phyloP scores from a whole-genome alignment of 2,797 vertebrate genomes.

The Propithecus deckenii region DNA sequence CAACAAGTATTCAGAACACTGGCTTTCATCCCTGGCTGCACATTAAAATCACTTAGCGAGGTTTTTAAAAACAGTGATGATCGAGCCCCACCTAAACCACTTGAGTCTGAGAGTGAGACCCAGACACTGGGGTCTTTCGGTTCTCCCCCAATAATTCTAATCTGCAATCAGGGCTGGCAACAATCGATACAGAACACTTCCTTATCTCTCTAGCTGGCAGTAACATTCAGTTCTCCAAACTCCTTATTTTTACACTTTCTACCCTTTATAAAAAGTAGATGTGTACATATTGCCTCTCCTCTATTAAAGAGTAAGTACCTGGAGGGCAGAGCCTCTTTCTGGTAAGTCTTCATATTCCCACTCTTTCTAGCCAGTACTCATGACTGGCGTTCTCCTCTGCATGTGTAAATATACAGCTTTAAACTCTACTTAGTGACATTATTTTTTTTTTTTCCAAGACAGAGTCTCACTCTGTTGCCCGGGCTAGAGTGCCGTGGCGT shows the following conservation, averaged over 20 bases:
- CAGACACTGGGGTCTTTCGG: not conserved
- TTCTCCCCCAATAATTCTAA: not conserved
- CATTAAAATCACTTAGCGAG: not conserved
- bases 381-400: not conserved
- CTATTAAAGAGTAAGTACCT: not conserved
- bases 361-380: not conserved
- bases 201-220: not conserved
- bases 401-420: not conserved
- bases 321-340: not conserved
- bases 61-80: conserved; percentile 22
- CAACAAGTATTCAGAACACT: not conserved
- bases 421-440: not conserved
- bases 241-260: not conserved
- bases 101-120: not conserved
- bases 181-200: not conserved
- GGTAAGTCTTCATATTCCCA: not conserved
- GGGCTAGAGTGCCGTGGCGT: too few species aligned
- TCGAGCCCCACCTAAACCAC: not conserved
- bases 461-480: too few species aligned
- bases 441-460: too few species aligned
- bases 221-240: not conserved
- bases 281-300: not conserved
- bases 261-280: not conserved
- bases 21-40: not conserved
- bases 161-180: not conserved